Evolutionary conservation across 2,888 invertebrate species (phyloP), one percentile per base, ranked within the genome.

Genomic region (Epirrita christyi): DNA sequence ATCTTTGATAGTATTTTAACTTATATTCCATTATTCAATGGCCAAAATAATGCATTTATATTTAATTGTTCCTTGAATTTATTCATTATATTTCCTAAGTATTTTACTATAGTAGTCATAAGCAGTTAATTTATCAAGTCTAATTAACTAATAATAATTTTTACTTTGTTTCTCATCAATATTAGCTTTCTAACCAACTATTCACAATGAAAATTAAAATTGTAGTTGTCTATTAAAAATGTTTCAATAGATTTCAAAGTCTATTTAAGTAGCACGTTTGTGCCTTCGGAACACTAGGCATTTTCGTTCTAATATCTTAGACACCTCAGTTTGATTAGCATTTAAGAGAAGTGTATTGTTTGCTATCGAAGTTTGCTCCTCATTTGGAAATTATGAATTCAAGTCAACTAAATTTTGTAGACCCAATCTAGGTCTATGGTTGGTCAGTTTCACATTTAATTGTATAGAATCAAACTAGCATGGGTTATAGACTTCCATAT

Each of bases 41-140:
- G 76, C 75, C 77, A 74, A 75, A 71, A 38, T 68, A 71, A 72
- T 79, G 83, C 84, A 85, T 85, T 85, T 83, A 81, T 76, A 76
- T 78, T 59, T 63, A 66, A 80, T 78, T 78, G 83, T 85, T 86
- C 85, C 85, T 85, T 74, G 55, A 59, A 32, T 7, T n/a, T 64
- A 59, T 70, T 73, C 53, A 73, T 76, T 44, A 48, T 72, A 63
- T 57, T 76, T 72, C 73, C 73, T 73, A 72, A 67, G 65, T 77
- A 79, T 76, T 75, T 74, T 79, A 74, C 75, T 80, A 78, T 72
- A 78, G 67, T 80, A 79, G 73, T 69, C 63, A 59, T 84, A 81
- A 84, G 81, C 78, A 75, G n/a, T 83, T 59, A 21, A 21, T 21
- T 58, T 13, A 44, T 42, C 52, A 42, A 14, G 38, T 40, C 21